Evolutionary conservation across 2,888 invertebrate genomes (phyloP).

Genomic region (Ennomos fuscantarius): DNA sequence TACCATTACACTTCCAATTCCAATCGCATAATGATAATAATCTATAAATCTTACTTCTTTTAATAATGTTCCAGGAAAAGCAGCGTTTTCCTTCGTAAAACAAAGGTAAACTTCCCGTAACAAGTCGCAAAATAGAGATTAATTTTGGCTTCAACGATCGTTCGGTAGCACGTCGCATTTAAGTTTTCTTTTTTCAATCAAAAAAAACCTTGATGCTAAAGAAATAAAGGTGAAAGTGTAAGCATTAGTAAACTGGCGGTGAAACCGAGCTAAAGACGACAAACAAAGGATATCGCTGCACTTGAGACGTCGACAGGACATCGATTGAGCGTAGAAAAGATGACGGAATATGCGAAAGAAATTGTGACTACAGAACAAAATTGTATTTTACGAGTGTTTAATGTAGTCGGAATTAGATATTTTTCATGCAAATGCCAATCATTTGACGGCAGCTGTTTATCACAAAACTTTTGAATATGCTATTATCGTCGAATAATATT

Average conservation of each 20-base stretch:
- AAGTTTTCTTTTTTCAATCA: background rate
- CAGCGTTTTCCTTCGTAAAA: no score
- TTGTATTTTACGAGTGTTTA: constrained; percentile 4
- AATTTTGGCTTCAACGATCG: constrained; percentile 16
- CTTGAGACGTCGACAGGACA: constrained; percentile 23
- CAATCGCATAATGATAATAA: constrained; percentile 14
- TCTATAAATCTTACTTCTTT: background rate
- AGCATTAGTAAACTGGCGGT: background rate
- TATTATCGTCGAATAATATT: constrained; percentile 9
- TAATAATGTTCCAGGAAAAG: constrained; percentile 5
- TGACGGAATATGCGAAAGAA: constrained; percentile 16
- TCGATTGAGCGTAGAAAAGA: constrained; percentile 24
- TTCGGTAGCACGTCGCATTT: constrained; percentile 10
- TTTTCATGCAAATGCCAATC: background rate
- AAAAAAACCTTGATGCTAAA: background rate
- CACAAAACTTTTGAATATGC: constrained; percentile 6
- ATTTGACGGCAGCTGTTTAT: background rate
- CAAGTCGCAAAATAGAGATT: constrained; percentile 9
- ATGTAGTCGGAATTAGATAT: constrained; percentile 1
- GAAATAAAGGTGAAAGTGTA: constrained; percentile 1
- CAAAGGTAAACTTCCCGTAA: no score
- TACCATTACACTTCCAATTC: background rate
- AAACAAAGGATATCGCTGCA: constrained; percentile 32
- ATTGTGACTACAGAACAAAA: constrained; percentile 20
- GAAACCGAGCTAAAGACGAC: constrained; percentile 12